Conservation (phyloP, 2,888 invertebrate genomes). For the Asteroscopus sphinx region DNA sequence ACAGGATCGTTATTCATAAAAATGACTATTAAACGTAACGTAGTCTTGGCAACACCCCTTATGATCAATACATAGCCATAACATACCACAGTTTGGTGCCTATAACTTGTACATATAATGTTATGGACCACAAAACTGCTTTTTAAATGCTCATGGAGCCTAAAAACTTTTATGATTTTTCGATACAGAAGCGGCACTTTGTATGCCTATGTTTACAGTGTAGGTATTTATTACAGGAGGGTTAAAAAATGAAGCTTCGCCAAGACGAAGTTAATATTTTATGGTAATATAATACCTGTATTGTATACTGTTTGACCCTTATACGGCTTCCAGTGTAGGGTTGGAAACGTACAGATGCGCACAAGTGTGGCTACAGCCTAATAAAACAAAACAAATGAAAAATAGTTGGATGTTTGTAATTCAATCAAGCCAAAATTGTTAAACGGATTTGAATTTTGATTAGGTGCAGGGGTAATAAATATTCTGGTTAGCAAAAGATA, state of each 20-base stretch:
- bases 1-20: slow-evolving; percentile 49
- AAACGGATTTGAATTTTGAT: no score
- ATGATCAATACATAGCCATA: slow-evolving; percentile 54
- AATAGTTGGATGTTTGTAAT: no score
- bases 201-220: slow-evolving; percentile 2
- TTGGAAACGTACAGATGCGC: slow-evolving; percentile 17
- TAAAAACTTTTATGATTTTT: slow-evolving; percentile 39
- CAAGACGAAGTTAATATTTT: slow-evolving; percentile 28
- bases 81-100: slow-evolving; percentile 29
- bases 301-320: slow-evolving; percentile 44
- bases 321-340: slow-evolving; percentile 43
- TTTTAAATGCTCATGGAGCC: slow-evolving; percentile 27
- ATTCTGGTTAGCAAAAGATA: no score
- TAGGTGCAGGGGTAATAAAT: no score
- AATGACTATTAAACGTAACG: slow-evolving; percentile 61
- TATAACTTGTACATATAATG: slow-evolving; percentile 28
- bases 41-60: slow-evolving; percentile 58
- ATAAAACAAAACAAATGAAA: background rate
- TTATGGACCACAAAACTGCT: slow-evolving; percentile 38
- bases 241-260: slow-evolving; percentile 21
- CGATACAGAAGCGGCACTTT: slow-evolving; percentile 33
- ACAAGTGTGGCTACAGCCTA: background rate
- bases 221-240: slow-evolving; percentile 2
- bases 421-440: no score
- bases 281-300: slow-evolving; percentile 40